A percentile compares a stretch with the other conserved stretches of the same genome.
These are phyloP conservation scores for Elmis aenea DNA, from an alignment of 2,888 invertebrate species.

Conservation along the genomic window DNA sequence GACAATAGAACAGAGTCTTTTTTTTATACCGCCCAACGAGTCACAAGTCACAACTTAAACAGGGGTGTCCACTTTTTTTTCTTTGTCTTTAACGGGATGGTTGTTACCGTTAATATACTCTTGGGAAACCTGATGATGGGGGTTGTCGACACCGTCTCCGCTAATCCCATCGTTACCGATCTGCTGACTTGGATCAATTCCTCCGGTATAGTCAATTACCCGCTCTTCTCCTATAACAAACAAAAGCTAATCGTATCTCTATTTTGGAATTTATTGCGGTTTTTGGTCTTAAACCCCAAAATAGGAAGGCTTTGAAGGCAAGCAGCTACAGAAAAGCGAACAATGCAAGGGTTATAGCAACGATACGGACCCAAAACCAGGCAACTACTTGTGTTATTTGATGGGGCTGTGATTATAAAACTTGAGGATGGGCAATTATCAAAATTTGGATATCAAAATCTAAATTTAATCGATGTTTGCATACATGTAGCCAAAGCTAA, in stretches of 20 bases:
- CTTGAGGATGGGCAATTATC: no score
- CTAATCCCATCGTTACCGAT: constrained; percentile 17
- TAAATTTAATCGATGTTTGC: no score
- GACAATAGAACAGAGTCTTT: no score
- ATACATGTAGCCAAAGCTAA: no score
- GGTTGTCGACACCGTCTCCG: constrained; percentile 47
- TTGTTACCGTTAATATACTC: constrained; percentile 57
- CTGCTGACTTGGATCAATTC: constrained; percentile 26
- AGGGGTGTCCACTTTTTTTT: constrained; percentile 56
- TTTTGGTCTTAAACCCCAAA: constrained; percentile 6
- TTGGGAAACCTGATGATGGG: constrained; percentile 52
- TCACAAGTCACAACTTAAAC: constrained; percentile 53
- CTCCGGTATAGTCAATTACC: constrained; percentile 46
- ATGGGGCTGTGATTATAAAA: no score
- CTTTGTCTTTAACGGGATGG: constrained; percentile 50
- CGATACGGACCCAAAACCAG: no score
- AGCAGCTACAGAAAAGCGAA: constrained; percentile 2
- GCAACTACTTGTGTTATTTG: no score
- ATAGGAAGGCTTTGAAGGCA: constrained; percentile 12
- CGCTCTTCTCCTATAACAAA: constrained; percentile 47
- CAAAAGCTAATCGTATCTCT: constrained; percentile 35
- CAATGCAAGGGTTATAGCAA: no score
- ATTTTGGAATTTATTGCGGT: no score
- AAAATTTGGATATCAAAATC: no score
- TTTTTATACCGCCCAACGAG: no score